Percentiles rank a stretch among this genome's conserved stretches.
phyloP scores from a whole-genome alignment of 2,113 vertebrate species.

The Callipepla californica region DNA sequence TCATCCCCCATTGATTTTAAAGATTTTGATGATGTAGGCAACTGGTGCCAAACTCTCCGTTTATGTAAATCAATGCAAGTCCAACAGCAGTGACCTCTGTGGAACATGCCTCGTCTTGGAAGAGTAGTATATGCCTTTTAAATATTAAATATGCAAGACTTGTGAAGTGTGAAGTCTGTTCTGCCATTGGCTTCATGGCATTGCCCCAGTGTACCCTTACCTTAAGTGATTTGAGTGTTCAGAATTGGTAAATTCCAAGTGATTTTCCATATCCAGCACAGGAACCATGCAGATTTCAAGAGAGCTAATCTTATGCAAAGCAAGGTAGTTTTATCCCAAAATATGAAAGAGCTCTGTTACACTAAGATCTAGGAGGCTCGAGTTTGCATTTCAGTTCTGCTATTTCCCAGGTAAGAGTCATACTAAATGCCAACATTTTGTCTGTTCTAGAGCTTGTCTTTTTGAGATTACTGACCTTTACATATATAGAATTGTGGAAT shows the following conservation, averaged over 20 bases:
- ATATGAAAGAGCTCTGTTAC: background rate
- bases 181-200: background rate
- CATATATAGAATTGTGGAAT: no score
- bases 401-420: background rate
- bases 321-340: background rate
- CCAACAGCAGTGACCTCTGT: background rate
- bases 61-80: background rate
- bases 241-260: background rate
- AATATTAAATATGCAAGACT: background rate
- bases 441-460: background rate
- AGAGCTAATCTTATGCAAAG: background rate
- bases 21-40: background rate
- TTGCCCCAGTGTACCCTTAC: background rate
- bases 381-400: background rate
- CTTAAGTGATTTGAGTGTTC: accelerated
- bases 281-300: background rate
- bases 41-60: background rate
- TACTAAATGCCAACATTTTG: background rate
- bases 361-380: background rate
- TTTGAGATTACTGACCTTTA: background rate
- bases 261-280: background rate
- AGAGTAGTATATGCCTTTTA: accelerated
- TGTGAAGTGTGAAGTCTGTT: background rate
- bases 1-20: background rate
- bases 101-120: background rate